These are phyloP conservation scores for Antheraea mylitta DNA, from an alignment of 1,140 invertebrate species.

Conservation along the genomic window DNA sequence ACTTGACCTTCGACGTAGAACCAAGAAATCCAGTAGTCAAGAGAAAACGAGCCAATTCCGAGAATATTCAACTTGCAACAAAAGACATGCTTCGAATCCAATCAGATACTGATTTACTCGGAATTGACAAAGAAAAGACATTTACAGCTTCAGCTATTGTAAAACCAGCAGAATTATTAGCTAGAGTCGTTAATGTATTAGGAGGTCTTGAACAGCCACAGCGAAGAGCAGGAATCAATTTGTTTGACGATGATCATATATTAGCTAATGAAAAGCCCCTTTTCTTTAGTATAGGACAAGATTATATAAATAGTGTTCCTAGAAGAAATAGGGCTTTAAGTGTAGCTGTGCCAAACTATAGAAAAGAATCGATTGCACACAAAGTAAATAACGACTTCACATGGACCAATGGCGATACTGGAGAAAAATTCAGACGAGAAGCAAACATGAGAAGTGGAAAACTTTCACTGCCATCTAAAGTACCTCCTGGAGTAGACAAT, in stretches of 20 bases:
- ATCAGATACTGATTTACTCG: slow-evolving; percentile 87
- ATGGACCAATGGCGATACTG: slow-evolving; percentile 83
- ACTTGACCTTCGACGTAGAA: slow-evolving; percentile 78
- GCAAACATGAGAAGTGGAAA: slow-evolving; percentile 71
- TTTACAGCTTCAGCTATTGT: slow-evolving; percentile 83
- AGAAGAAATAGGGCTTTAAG: slow-evolving; percentile 78
- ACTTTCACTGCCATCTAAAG: slow-evolving; percentile 52
- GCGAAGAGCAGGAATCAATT: slow-evolving; percentile 77
- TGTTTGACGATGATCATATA: slow-evolving; percentile 84
- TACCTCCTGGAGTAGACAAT: slow-evolving; percentile 28
- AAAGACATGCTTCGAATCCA: slow-evolving; percentile 81
- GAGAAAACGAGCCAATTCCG: slow-evolving; percentile 82
- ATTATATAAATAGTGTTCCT: slow-evolving; percentile 63
- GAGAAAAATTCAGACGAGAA: slow-evolving; percentile 79
- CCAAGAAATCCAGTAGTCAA: slow-evolving; percentile 71
- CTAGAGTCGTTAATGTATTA: slow-evolving; percentile 86
- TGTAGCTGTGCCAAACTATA: slow-evolving; percentile 70
- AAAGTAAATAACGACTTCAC: slow-evolving; percentile 80
- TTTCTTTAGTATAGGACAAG: slow-evolving; percentile 78
- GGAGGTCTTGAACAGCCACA: slow-evolving; percentile 81
- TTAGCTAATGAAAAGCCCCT: slow-evolving; percentile 82
- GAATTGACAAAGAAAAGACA: slow-evolving; percentile 88
- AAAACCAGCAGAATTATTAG: slow-evolving; percentile 85
- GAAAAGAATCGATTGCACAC: slow-evolving; percentile 54
- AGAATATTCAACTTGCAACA: slow-evolving; percentile 73